Evolutionary conservation across 2,113 vertebrate genomes (phyloP).

Genomic region (Chascanopsetta lugubris): DNA sequence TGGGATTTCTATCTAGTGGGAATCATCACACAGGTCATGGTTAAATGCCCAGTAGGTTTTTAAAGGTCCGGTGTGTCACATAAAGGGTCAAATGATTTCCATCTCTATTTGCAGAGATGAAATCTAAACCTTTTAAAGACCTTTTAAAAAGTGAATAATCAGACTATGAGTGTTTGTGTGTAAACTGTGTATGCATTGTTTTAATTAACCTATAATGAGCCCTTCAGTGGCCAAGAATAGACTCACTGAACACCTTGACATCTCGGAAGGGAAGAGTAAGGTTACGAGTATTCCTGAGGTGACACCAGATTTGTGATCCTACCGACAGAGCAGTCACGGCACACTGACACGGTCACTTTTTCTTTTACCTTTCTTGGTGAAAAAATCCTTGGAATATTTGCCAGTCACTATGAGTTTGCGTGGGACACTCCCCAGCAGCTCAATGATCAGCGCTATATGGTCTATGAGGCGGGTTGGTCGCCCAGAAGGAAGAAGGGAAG

Average conservation of each 20-base stretch:
- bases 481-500: constrained; percentile 49
- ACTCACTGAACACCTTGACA: too few species aligned
- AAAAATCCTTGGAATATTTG: constrained; percentile 99
- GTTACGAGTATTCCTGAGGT: neutral
- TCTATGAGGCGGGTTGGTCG: constrained; percentile 79
- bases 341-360: constrained; percentile 3
- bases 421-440: constrained; percentile 95
- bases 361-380: constrained; percentile 97
- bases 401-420: constrained; percentile 93
- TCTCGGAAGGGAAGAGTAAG: too few species aligned
- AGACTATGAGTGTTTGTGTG: too few species aligned
- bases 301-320: neutral
- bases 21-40: neutral
- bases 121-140: too few species aligned
- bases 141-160: too few species aligned
- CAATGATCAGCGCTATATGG: constrained; percentile 98
- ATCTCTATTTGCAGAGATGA: too few species aligned
- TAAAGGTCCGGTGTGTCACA: too few species aligned
- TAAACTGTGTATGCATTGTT: too few species aligned
- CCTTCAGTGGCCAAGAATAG: too few species aligned
- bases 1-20: too few species aligned
- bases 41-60: neutral
- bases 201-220: too few species aligned
- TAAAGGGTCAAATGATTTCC: too few species aligned
- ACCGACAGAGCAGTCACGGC: neutral